These are phyloP conservation scores for Pachydiplax longipennis DNA, from an alignment of 2,888 invertebrate species.

Conservation along the genomic window DNA sequence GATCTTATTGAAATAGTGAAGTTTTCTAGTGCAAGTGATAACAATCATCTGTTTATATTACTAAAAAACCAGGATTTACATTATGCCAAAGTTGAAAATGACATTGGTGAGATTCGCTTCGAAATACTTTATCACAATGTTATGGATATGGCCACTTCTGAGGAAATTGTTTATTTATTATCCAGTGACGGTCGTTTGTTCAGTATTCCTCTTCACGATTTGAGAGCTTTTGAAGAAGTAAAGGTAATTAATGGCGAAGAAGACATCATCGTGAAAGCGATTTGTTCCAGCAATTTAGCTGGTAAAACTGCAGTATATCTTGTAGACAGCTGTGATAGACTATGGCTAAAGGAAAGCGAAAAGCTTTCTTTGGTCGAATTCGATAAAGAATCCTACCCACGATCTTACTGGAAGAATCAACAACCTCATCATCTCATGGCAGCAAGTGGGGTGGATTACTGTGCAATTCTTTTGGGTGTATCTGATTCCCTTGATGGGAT, in stretches of 20 bases:
- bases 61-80: slow-evolving; percentile 60
- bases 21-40: slow-evolving; percentile 55
- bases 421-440: background rate
- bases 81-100: slow-evolving; percentile 58
- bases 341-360: background rate
- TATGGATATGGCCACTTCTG: slow-evolving; percentile 70
- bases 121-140: slow-evolving; percentile 56
- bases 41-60: slow-evolving; percentile 61
- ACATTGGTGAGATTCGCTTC: slow-evolving; percentile 58
- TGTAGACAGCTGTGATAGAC: background rate
- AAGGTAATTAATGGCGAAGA: background rate
- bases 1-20: slow-evolving; percentile 1
- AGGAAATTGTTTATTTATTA: slow-evolving; percentile 68
- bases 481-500: background rate
- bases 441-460: background rate
- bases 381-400: background rate
- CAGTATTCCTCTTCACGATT: slow-evolving; percentile 64
- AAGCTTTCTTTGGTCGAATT: slow-evolving; percentile 5
- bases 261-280: background rate
- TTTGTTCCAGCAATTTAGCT: background rate
- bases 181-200: slow-evolving; percentile 69
- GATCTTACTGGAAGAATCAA: background rate
- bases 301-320: background rate
- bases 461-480: background rate
- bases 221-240: slow-evolving; percentile 68